Evolutionary conservation across 2,888 invertebrate species (phyloP), one percentile per base, ranked within the genome.

Genomic region (Carcina quercana): DNA sequence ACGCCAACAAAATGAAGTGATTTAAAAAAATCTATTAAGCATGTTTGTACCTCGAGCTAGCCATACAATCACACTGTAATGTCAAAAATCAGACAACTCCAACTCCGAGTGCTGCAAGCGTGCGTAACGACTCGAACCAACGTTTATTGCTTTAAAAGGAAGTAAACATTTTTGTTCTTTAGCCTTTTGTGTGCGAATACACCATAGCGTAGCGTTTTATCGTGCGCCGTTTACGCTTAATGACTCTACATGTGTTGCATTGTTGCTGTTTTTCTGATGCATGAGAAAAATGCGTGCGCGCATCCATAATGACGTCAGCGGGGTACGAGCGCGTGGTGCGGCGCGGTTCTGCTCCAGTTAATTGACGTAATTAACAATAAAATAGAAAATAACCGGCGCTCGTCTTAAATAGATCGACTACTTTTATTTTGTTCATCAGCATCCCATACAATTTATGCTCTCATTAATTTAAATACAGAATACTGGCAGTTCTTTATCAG

Each of bases 331-430:
- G 50, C 65, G 68, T 70, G 70, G 68, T 62, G 68, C 68, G 56
- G 57, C 50, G 53, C 59, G 66, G 50, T 56, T 69, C 61, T 64
- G 63, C 71, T 64, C 47, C 72, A 70, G 69, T 76, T 82, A 82
- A 82, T 83, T 74, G 71, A 58, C 49, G 65, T 58, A 74, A 78
- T 80, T 79, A 75, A n/a, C n/a, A n/a, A n/a, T 61, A 51, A 49
- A 63, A 66, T 65, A 74, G 72, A 79, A 80, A 76, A 79, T 69
- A 78, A 75, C 73, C 60, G 56, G 59, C 54, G 58, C 64, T 48
- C 61, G 53, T 60, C 57, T 61, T 63, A 66, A 66, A 62, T 59
- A n/a, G n/a, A n/a, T n/a, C n/a, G n/a, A n/a, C n/a, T n/a, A n/a
- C n/a, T n/a, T n/a, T n/a, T n/a, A n/a, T n/a, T n/a, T n/a, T n/a